phyloP scores from a whole-genome alignment of 2,888 invertebrate genomes.

The Lochmaea capreae region DNA sequence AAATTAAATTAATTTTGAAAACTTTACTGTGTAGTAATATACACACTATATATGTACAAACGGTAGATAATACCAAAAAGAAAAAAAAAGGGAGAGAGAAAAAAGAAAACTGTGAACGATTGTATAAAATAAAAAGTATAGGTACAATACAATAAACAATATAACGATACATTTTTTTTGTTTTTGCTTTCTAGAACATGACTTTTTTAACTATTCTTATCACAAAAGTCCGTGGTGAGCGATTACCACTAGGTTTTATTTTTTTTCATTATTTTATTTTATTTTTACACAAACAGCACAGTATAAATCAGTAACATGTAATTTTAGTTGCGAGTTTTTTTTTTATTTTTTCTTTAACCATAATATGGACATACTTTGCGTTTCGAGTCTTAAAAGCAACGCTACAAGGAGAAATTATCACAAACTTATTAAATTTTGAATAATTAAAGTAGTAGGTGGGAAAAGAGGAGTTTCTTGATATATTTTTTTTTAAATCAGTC shows the following conservation, averaged over 20 bases:
- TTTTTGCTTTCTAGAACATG: slow-evolving; percentile 63
- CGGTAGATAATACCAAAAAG: slow-evolving; percentile 60
- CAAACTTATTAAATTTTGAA: not conserved
- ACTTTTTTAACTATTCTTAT: slow-evolving; percentile 64
- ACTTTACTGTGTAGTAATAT: slow-evolving; percentile 62
- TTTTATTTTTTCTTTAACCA: slow-evolving; percentile 49
- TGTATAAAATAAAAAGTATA: slow-evolving; percentile 65
- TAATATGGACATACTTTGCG: slow-evolving; percentile 61
- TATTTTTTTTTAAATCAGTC: too few species aligned
- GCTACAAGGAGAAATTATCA: not conserved
- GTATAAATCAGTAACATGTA: slow-evolving; percentile 67
- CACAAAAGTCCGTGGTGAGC: slow-evolving; percentile 65
- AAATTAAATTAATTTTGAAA: slow-evolving; percentile 60
- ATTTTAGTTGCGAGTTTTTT: slow-evolving; percentile 63
- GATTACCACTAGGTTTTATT: slow-evolving; percentile 47
- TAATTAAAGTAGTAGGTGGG: too few species aligned
- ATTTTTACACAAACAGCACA: slow-evolving; percentile 64
- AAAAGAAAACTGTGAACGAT: slow-evolving; percentile 61
- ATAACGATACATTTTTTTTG: slow-evolving; percentile 64
- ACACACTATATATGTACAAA: slow-evolving; percentile 64
- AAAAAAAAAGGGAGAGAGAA: slow-evolving; percentile 27
- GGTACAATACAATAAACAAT: slow-evolving; percentile 65
- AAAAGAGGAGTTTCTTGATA: too few species aligned
- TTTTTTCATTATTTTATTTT: slow-evolving; percentile 22
- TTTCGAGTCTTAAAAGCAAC: slow-evolving; percentile 25